Evolutionary conservation across 2,888 invertebrate genomes (phyloP), one percentile per base, ranked within the genome.

Genomic region (Caenorhabditis imperialis): DNA sequence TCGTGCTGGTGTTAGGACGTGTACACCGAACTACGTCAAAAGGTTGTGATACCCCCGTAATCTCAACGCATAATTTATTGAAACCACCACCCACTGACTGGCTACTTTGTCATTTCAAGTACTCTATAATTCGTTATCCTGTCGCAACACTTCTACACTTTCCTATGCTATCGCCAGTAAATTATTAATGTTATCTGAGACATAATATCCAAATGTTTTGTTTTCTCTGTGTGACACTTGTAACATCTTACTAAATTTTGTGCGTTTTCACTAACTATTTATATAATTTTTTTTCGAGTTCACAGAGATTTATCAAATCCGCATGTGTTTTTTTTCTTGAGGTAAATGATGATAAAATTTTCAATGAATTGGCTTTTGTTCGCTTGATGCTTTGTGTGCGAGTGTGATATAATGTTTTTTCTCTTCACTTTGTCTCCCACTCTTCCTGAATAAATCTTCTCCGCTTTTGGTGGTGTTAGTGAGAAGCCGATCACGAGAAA

Each of bases 1-100:
- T 72, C 84, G 18, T 88, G 88, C 70, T 88, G 86, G 86, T 88
- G 88, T 72, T 88, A 73, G 18, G 1, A 14, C 23, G 16, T 23
- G 14, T 7, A 30, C 30, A 7, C 10, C 7, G 30, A 38, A 70
- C 22, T 25, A 4, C n/a, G 25, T 38, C 25, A 44, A 42, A 57
- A 35, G 72, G 72, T 72, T 72, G 63, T 72, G 72, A 63, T 44
- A 23, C n/a, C n/a, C n/a, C 25, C 33, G 27, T 23, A 45, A 69
- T 69, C 51, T 51, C 65, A 57, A 37, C 53, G 69, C 69, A 58
- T 69, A 69, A 69, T 69, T 69, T 58, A 58, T 58, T 58, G 14
- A 40, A 54, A 47, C 10, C 33, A 47, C 33, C 7, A 30, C 47
- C 45, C 48, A 40, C 40, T 57, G 38, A 53, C 33, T 38, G 30